A percentile compares a stretch with the other conserved stretches of the same genome.
These are phyloP conservation scores for Zophobas atratus DNA, from an alignment of 1,140 invertebrate genomes.

Conservation along the genomic window DNA sequence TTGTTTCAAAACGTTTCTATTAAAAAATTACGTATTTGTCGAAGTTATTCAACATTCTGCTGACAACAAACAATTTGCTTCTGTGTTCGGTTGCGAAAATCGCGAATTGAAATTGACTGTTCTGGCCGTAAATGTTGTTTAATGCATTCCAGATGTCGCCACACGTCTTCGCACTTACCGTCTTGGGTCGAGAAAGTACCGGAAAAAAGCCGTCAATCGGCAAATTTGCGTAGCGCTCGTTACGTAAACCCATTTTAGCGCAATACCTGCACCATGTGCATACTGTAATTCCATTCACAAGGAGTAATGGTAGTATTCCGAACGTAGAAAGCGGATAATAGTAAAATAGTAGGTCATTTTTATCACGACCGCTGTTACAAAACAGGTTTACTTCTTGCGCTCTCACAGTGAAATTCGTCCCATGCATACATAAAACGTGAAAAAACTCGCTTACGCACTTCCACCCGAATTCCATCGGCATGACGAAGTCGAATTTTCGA, in stretches of 20 bases:
- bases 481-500: background rate
- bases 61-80: too few relatives aligned
- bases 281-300: conserved; percentile 50
- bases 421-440: conserved; percentile 21
- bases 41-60: too few relatives aligned
- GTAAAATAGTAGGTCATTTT: conserved; percentile 53
- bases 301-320: conserved; percentile 36
- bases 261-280: conserved; percentile 46
- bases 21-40: too few relatives aligned
- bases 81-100: too few relatives aligned
- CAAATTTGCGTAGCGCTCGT: conserved; percentile 22
- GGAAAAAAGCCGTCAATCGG: conserved; percentile 7
- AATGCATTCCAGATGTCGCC: too few relatives aligned
- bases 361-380: conserved; percentile 48
- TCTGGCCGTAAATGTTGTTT: too few relatives aligned
- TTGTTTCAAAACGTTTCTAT: too few relatives aligned
- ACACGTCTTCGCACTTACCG: too few relatives aligned
- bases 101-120: too few relatives aligned
- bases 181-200: background rate
- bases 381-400: conserved; percentile 44
- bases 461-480: background rate
- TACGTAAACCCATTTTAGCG: conserved; percentile 30
- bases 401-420: conserved; percentile 38
- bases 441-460: conserved; percentile 2
- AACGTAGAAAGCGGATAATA: conserved; percentile 50